Base-by-base conservation (phyloP, 2,888 invertebrate species). In the Onchidella celtica region DNA sequence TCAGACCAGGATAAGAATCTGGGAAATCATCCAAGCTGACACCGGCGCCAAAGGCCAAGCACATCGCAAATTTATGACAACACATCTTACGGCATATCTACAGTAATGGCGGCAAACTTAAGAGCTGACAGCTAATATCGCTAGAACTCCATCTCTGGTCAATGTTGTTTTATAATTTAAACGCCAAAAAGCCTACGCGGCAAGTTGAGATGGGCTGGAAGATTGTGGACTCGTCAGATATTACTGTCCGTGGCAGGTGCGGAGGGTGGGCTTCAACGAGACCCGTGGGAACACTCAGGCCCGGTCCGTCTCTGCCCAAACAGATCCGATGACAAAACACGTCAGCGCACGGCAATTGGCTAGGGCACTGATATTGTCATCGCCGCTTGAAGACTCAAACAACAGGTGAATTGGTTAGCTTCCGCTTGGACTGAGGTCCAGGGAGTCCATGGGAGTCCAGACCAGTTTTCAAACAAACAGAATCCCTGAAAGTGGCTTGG, bases 301-400 rank as follows among this genome's bases (percentile, higher is more conserved):
- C n/a, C 17, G 40, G 17, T 3, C 40, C 38, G 32, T 66, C 24
- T 32, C n/a, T 55, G 14, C 27, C 70, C 29, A 61, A 38, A 38
- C 61, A 74, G 29, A 74, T 63, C 63, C 61, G 61, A 34, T 74
- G 27, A 74, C 74, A 59, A 36, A 74, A 74, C 61, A 74, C 61
- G 63, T 6, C 74, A 36, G 63, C 36, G 38, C 21, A n/a, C 74
- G 61, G 24, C 61, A 38, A 61, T 74, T 74, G 61, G 61, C 61
- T 29, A 34, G 24, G 32, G n/a, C 61, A 24, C 21, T 34, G 63
- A 63, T 34, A 63, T 61, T 74, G 74, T 61, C 61, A 74, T 61
- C 72, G 72, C 72, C 27, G 36, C 11, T n/a, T 32, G 24, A n/a
- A 24, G 24, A n/a, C 9, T 27, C 11, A 55, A 40, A 72, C 72